Evolutionary conservation across 2,113 vertebrate species (phyloP).

Genomic region (Menura novaehollandiae): DNA sequence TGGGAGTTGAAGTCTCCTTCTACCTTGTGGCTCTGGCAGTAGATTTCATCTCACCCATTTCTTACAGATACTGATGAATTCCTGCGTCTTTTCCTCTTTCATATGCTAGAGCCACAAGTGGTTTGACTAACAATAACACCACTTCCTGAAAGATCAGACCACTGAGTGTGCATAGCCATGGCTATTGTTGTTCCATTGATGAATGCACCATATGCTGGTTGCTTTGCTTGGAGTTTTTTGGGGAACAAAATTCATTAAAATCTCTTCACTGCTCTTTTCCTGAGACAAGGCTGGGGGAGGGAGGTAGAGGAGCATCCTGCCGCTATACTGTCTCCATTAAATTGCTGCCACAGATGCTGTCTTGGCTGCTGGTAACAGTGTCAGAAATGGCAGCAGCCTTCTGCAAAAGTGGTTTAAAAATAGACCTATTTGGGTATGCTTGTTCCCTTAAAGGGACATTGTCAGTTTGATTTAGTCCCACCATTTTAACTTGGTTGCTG

Average conservation of each 20-base stretch:
- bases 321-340: not conserved
- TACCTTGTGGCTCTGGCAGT: not conserved
- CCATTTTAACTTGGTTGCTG: not conserved
- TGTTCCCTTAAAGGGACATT: conserved; percentile 26
- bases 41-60: not conserved
- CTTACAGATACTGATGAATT: not conserved
- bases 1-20: not conserved
- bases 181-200: not conserved
- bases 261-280: not conserved
- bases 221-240: not conserved
- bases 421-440: conserved; percentile 19
- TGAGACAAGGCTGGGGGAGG: not conserved
- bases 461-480: conserved; percentile 32
- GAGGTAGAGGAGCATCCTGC: not conserved
- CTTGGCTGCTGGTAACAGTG: conserved; percentile 12
- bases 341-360: not conserved
- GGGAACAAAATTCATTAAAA: not conserved
- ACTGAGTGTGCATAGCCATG: not conserved
- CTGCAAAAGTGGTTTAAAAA: conserved; percentile 45
- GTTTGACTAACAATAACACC: not conserved
- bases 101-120: not conserved
- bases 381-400: conserved; percentile 26
- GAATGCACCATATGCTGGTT: not conserved
- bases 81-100: not conserved
- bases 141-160: not conserved